Evolutionary conservation across 2,888 invertebrate genomes (phyloP).

Genomic region (Sesamia inferens): DNA sequence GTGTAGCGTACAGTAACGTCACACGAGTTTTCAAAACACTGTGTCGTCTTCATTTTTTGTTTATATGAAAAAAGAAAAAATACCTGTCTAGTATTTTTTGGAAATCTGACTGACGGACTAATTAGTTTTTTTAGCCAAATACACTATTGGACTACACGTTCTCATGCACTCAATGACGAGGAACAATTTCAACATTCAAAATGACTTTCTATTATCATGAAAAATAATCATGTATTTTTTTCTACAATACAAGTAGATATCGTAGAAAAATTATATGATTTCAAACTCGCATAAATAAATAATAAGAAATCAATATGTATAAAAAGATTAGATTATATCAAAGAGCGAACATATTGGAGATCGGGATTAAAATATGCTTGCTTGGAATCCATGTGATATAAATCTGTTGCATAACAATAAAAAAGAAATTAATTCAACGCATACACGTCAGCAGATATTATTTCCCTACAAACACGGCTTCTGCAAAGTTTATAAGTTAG

Average conservation of each 20-base stretch:
- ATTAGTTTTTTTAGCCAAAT: no score
- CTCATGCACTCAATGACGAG: conserved; percentile 21
- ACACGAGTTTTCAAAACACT: no score
- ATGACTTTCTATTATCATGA: neutral
- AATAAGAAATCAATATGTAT: neutral
- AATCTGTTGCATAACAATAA: neutral
- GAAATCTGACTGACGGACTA: no score
- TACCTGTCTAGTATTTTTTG: no score
- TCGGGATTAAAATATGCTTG: neutral
- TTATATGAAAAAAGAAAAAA: no score
- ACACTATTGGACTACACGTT: conserved; percentile 29
- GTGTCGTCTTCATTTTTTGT: no score
- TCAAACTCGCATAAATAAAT: neutral
- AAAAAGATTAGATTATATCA: neutral
- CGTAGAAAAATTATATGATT: neutral
- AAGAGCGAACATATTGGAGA: neutral
- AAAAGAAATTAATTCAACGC: neutral
- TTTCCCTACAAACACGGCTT: neutral
- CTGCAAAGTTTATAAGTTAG: neutral
- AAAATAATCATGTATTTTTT: no score
- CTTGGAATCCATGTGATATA: neutral
- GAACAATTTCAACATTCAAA: neutral
- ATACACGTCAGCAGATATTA: neutral
- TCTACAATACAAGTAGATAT: no score
- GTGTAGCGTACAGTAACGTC: no score